Percentiles rank a stretch among this genome's conserved stretches.
These are phyloP conservation scores for Thalassoma bifasciatum DNA, from an alignment of 2,113 vertebrate species.

Conservation along the genomic window DNA sequence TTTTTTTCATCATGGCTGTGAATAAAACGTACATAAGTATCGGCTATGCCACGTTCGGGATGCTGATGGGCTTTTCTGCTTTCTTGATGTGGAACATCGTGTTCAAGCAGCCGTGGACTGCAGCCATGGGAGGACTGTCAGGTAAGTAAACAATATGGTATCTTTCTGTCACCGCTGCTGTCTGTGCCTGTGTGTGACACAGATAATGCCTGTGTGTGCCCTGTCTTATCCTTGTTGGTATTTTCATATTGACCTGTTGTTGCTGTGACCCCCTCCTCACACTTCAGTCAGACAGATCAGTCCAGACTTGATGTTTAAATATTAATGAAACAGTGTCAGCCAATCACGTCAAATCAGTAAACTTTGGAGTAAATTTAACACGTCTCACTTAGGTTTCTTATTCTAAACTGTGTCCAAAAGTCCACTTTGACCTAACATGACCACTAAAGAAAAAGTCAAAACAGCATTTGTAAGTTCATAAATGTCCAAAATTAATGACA, in stretches of 20 bases:
- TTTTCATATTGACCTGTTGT: too few relatives aligned
- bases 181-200: neutral
- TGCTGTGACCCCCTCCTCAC: too few relatives aligned
- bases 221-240: neutral
- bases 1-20: constrained; percentile 66
- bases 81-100: constrained; percentile 90
- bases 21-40: constrained; percentile 83
- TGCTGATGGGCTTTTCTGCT: constrained; percentile 85
- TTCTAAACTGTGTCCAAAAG: too few relatives aligned
- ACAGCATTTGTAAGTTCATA: too few relatives aligned
- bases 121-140: constrained; percentile 91
- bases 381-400: too few relatives aligned
- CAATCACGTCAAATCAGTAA: neutral
- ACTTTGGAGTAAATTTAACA: too few relatives aligned
- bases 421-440: too few relatives aligned
- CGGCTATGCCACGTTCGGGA: constrained; percentile 84
- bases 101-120: constrained; percentile 88
- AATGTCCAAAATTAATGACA: too few relatives aligned
- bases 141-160: constrained; percentile 76
- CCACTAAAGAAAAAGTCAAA: too few relatives aligned
- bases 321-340: too few relatives aligned
- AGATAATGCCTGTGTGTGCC: neutral
- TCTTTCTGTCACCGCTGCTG: neutral
- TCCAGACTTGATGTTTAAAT: too few relatives aligned
- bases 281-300: too few relatives aligned